These are phyloP conservation scores for Litoditis marina DNA, from an alignment of 2,888 invertebrate species.

Conservation along the genomic window DNA sequence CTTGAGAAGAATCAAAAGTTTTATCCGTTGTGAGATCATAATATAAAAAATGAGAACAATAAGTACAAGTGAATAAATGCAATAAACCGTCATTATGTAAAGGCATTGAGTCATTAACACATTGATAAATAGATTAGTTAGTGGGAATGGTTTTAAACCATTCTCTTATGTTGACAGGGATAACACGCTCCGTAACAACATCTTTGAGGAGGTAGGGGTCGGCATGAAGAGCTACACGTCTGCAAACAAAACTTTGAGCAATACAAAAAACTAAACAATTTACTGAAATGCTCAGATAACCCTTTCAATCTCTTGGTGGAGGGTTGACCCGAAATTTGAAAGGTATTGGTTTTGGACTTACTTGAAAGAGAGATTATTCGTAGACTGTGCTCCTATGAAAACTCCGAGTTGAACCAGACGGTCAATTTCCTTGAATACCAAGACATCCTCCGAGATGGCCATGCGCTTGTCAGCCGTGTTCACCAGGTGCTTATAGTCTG, in stretches of 20 bases:
- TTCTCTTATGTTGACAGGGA: slow-evolving; percentile 7
- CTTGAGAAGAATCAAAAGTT: too few species aligned
- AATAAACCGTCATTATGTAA: too few species aligned
- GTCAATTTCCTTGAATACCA: slow-evolving; percentile 17
- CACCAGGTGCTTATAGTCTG: slow-evolving; percentile 12
- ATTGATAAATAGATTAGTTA: slow-evolving; percentile 13
- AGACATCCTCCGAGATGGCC: slow-evolving; percentile 3
- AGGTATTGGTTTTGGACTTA: neutral
- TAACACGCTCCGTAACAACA: slow-evolving; percentile 5
- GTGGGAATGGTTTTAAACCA: slow-evolving; percentile 13
- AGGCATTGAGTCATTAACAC: too few species aligned
- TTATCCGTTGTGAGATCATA: too few species aligned
- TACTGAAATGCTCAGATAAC: too few species aligned
- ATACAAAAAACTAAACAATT: too few species aligned
- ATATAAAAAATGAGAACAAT: too few species aligned
- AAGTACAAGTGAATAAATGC: too few species aligned
- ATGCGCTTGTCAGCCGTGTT: slow-evolving; percentile 8
- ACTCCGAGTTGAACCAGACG: slow-evolving; percentile 9
- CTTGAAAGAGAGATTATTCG: slow-evolving; percentile 15
- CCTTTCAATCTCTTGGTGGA: too few species aligned
- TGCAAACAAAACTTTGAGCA: too few species aligned
- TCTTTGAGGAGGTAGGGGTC: slow-evolving; percentile 6
- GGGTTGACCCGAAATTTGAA: too few species aligned
- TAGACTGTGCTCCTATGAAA: neutral
- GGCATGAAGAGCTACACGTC: slow-evolving; percentile 16